Evolutionary conservation across 2,797 vertebrate genomes (phyloP), one percentile per base, ranked within the genome.

Genomic region (Phrynocephalus vlangalii): DNA sequence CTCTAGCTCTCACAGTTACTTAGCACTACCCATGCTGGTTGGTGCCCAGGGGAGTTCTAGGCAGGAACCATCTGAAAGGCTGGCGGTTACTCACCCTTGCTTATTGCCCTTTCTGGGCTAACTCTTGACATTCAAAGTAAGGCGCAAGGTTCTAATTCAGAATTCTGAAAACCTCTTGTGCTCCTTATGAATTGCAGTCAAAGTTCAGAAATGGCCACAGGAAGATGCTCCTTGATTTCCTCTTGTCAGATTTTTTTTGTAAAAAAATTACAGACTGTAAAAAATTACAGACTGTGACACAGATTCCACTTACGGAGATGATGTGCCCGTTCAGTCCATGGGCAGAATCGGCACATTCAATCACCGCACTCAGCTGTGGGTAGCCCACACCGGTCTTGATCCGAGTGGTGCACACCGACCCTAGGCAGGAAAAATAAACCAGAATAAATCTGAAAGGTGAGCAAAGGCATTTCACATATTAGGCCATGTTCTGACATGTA

Each of bases 341-440:
- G 66, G 99, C 99, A 1, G 99, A 99, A 95, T 99, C 99, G 0
- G 98, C 98, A 85, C 99, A 99, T 94, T 99, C 99, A 24, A 99
- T 99, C 26, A 99, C 99, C 0, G 99, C 99, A n/a, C 99, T 99
- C 86, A 99, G 96, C 91, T 99, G 99, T 3, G 99, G 99, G 94
- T 99, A 99, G 63, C 99, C 99, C 93, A 99, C 99, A 5, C 99
- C 99, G 0, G 99, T 99, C 96, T 99, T 99, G 95, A 98, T 99
- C 88, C 99, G 98, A 11, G 99, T 99, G 4, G 99, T 99, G 80
- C 99, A 99, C 92, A 99, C 99, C 0, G 99, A 99, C 89, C 99
- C 99, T 99, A 94, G 84, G 83, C 16, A 16, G 68, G 38, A 56
- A 88, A 76, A 66, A 76, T 82, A 60, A 85, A 91, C 0, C 83